Evolutionary conservation across 2,888 invertebrate species (phyloP), one percentile per base, ranked within the genome.

Genomic region (Blera fallax): DNA sequence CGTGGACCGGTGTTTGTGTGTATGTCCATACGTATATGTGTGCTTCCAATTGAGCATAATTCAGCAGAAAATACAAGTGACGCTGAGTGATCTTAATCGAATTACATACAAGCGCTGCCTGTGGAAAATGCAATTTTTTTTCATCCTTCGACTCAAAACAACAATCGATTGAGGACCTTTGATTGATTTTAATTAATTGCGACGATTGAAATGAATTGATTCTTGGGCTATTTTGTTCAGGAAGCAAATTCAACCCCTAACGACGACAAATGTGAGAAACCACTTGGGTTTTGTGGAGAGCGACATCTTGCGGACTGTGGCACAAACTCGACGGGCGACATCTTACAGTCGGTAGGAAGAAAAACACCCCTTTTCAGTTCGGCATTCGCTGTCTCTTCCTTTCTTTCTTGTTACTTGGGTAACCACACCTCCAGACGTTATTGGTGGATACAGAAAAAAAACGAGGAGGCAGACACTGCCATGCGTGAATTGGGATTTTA

Each of bases 101-200:
- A 80, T 80, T 73, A 80, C 65, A 29, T n/a, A n/a, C n/a, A n/a
- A n/a, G n/a, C 48, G 10, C 32, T 16, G 48, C 37, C 70, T 43
- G 10, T 37, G 37, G 18, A 62, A 45, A 78, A 34, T 24, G 24
- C 37, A 14, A 27, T n/a, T 34, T 29, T 50, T 24, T 24, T 34
- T 27, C 11, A 48, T 11, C 48, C 32, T 5, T 11, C 8, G 16
- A 11, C 54, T 7, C 27, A 24, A 43, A 34, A 16, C 27, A 52
- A 21, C 64, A 65, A 32, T 29, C 40, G 62, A 62, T 62, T 48
- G 37, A 5, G 8, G 8, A 29, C 16, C 62, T 50, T 70, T 65
- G 76, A 85, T 80, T 85, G 72, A 76, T 65, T 80, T 80, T 72
- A 85, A 85, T 85, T 77, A 72, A 80, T 54, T 60, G 65, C 56